Conservation (phyloP, 2,888 invertebrate species). For the Melanchra persicariae region DNA sequence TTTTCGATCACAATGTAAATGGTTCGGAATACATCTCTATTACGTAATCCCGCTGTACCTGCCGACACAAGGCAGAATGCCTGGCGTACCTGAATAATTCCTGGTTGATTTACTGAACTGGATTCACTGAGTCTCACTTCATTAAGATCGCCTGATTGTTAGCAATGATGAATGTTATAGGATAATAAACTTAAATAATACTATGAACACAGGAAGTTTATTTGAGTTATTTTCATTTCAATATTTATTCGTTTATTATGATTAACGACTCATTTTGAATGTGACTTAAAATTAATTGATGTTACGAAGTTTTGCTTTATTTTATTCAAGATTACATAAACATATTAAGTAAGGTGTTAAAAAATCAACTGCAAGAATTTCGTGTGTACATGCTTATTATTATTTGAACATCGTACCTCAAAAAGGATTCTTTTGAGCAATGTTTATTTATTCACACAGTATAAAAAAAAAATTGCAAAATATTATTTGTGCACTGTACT, state of each 20-base stretch:
- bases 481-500: too few relatives aligned
- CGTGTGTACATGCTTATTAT: too few relatives aligned
- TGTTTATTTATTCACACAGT: too few relatives aligned
- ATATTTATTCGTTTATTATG: not conserved
- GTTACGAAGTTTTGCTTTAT: not conserved
- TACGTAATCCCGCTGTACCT: conserved; percentile 5
- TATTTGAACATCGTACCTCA: too few relatives aligned
- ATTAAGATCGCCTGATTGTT: conserved; percentile 8
- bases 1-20: conserved; percentile 39
- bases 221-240: not conserved
- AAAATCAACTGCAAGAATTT: too few relatives aligned
- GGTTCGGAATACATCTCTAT: conserved; percentile 43
- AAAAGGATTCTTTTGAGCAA: too few relatives aligned
- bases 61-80: conserved; percentile 8
- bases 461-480: too few relatives aligned
- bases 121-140: conserved; percentile 5
- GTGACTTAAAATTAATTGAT: not conserved
- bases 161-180: not conserved
- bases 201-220: not conserved
- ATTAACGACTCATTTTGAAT: not conserved
- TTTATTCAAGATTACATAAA: not conserved
- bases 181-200: not conserved
- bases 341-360: too few relatives aligned
- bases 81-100: conserved; percentile 13
- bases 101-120: conserved; percentile 26